phyloP scores from a whole-genome alignment of 2,888 invertebrate genomes.

The Hofmannophila pseudospretella region DNA sequence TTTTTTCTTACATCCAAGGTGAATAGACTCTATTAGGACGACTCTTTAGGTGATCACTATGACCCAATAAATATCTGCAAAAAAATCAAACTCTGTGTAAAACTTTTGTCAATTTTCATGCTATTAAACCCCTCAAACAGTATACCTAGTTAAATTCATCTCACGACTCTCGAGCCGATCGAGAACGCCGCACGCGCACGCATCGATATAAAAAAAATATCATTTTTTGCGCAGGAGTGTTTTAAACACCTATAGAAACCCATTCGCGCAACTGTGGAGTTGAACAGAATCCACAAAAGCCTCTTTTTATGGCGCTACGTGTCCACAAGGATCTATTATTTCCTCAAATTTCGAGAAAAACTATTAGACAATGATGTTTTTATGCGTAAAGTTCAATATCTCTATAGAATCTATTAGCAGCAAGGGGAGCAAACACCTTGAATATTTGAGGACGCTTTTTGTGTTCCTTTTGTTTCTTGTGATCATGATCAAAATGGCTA shows the following conservation, averaged over 20 bases:
- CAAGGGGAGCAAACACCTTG: no score
- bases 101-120: no score
- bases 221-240: conserved; percentile 26
- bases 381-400: background rate
- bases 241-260: conserved; percentile 28
- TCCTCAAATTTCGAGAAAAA: conserved; percentile 2
- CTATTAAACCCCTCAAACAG: no score
- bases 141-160: no score
- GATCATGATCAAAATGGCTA: no score
- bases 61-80: no score
- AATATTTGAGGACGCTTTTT: conserved; percentile 3
- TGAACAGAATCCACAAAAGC: conserved; percentile 32
- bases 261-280: conserved; percentile 31
- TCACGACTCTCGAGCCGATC: background rate
- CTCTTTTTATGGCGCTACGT: conserved; percentile 28
- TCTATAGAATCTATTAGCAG: conserved; percentile 1
- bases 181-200: conserved; percentile 17
- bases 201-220: conserved; percentile 20
- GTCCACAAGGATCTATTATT: conserved; percentile 4
- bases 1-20: no score
- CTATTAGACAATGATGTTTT: conserved; percentile 3
- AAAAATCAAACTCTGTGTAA: no score
- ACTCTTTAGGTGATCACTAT: no score
- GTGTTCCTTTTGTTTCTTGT: no score
- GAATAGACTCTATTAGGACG: no score